Evolutionary conservation across 2,797 vertebrate genomes (phyloP), one percentile per base, ranked within the genome.

Genomic region (Merluccius polli): DNA sequence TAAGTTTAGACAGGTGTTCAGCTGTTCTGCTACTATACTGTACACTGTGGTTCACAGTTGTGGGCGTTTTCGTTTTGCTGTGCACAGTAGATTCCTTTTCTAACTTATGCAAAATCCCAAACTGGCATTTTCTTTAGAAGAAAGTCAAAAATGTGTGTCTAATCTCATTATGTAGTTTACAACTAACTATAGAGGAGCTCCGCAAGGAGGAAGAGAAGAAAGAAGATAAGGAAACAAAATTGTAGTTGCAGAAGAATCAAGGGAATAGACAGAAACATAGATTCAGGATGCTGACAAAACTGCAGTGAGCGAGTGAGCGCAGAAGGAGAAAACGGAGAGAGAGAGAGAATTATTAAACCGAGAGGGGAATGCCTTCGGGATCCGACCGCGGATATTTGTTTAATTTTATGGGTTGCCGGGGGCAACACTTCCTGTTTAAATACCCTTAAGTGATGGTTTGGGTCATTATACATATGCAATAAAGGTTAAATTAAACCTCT

Each of bases 401-500:
- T 87, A 82, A 85, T 82, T 85, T 80, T 73, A 79, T 38, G 79
- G 68, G 70, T 73, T 8, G 72, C 83, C 67, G 0, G 21, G 21
- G 83, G 87, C 81, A 70, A 80, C 81, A 71, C 71, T 75, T 84
- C 80, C 71, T 84, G 71, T 84, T 84, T 82, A 86, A 91, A 88
- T 73, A 83, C 82, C 71, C 38, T 83, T 85, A 81, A 83, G 67
- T 84, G 77, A 84, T 88, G 76, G 87, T 85, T 63, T 87, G 75
- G 82, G 78, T 88, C 75, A 82, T 78, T 82, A 77, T 79, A 83
- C 85, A 81, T 29, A 27, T 12, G 9, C 59, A 63, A 11, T 63
- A 63, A 79, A 74, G 78, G n/a, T n/a, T n/a, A n/a, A n/a, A n/a
- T n/a, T n/a, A n/a, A n/a, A 78, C 69, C 77, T 71, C 0, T 77